These are phyloP conservation scores for Zoanthus solanderi DNA, from an alignment of 92 coral and sea anemone species.

Conservation along the genomic window DNA sequence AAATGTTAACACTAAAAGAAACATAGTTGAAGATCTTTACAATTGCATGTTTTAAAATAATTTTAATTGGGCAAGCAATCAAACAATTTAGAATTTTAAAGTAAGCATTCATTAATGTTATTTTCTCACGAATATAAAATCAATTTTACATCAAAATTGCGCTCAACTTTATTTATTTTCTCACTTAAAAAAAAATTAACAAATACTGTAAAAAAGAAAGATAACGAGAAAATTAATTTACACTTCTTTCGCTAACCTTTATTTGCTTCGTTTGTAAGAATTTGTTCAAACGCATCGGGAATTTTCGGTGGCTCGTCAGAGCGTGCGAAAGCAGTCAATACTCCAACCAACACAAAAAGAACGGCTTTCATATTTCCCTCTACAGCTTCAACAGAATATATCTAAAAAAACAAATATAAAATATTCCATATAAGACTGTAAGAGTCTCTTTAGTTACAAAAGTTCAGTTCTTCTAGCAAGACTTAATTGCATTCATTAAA, in stretches of 20 bases:
- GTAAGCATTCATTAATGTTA: too few relatives aligned
- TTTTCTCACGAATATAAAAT: neutral
- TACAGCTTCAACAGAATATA: neutral
- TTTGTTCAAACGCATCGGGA: conserved; percentile 66
- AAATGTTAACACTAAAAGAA: too few relatives aligned
- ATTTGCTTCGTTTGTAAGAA: conserved; percentile 46
- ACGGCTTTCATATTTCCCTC: neutral
- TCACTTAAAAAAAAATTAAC: neutral
- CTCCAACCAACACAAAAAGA: conserved; percentile 8
- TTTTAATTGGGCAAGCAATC: too few relatives aligned
- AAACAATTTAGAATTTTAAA: too few relatives aligned
- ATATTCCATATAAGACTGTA: too few relatives aligned
- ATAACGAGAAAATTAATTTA: neutral
- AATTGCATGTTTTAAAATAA: too few relatives aligned
- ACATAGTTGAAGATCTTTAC: too few relatives aligned
- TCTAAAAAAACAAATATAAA: too few relatives aligned
- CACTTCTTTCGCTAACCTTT: conserved; percentile 33
- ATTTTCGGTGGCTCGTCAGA: conserved; percentile 1
- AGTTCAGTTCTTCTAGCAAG: too few relatives aligned
- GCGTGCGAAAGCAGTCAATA: neutral
- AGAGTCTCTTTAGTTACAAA: too few relatives aligned
- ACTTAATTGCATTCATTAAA: too few relatives aligned
- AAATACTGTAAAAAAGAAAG: neutral
- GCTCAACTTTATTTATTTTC: neutral
- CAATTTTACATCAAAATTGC: neutral